phyloP scores from a whole-genome alignment of 2,113 vertebrate genomes.

The Diphyllodes magnificus region DNA sequence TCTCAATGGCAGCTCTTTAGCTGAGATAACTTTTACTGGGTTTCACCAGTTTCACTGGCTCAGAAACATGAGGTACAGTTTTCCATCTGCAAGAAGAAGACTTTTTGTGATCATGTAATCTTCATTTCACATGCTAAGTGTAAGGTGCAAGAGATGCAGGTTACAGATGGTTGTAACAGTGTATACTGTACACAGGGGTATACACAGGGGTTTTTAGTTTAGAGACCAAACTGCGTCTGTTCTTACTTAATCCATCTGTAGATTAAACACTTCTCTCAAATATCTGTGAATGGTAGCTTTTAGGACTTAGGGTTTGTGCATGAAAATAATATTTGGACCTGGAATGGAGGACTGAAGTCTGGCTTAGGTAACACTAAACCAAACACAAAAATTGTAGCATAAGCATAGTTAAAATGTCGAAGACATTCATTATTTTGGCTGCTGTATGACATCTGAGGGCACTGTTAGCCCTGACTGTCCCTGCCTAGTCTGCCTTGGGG shows the following conservation, averaged over 20 bases:
- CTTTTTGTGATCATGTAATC: not conserved
- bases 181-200: not conserved
- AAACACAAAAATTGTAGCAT: not conserved
- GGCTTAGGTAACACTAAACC: not conserved
- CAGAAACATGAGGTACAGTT: not conserved
- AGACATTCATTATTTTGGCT: not conserved
- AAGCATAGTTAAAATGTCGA: not conserved
- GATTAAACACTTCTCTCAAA: not conserved
- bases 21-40: not conserved
- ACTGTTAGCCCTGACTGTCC: not conserved
- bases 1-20: not conserved
- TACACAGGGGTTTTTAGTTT: no score
- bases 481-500: rapidly evolving
- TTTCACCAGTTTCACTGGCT: not conserved
- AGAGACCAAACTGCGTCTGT: not conserved
- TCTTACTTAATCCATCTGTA: not conserved
- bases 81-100: not conserved
- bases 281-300: not conserved
- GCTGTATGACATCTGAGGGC: not conserved
- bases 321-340: not conserved
- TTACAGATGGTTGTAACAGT: not conserved
- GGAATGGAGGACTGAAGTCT: not conserved
- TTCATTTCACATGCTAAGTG: not conserved
- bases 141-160: not conserved
- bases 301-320: not conserved